Base-by-base conservation (phyloP, 2,113 vertebrate genomes). In the Colistium nudipinnis region DNA sequence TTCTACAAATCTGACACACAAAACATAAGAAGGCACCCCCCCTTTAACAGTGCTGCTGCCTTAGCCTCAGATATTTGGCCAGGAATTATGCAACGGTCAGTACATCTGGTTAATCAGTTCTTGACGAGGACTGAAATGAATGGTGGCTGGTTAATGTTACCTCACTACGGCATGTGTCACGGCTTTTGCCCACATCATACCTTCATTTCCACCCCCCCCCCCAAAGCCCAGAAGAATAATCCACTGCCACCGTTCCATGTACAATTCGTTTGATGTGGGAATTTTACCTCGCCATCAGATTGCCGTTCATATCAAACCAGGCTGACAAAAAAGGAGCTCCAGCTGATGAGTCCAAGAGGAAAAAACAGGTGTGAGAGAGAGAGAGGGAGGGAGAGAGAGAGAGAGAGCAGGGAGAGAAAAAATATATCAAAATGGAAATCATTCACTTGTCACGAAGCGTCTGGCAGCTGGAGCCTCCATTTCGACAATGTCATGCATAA, bases 381-480 rank as follows among this genome's bases (percentile, higher is more conserved):
- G n/a, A n/a, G 33, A 62, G 72, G 57, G 35, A 36, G 62, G 62
- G 55, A 78, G 62, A 74, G 35, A 53, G n/a, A n/a, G n/a, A 45
- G 78, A 66, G 41, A 39, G 69, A 80, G 59, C 38, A 62, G 72
- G 57, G 35, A 36, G 62, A 64, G 55, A 78, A 64, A 74, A 54
- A 53, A 45, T 8, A 74, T 27, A 60, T 80, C 57, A 75, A 87
- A 84, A 90, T 79, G 78, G 62, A 83, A 90, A 85, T 90, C 79
- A 79, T 89, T 89, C 82, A 87, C 81, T 83, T 89, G 91, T 91
- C 86, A 87, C 83, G 86, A 86, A 87, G 81, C 89, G 74, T 89
- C 86, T 87, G 80, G 84, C 81, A 84, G 85, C 77, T 70, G 80
- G 82, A 88, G 80, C 69, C 75, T 88, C 78, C 83, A 30, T 84